Percentiles rank a stretch among this genome's conserved stretches.
Evolutionary conservation across 2,797 vertebrate genomes (phyloP).

Genomic region (Pangasius macronema): DNA sequence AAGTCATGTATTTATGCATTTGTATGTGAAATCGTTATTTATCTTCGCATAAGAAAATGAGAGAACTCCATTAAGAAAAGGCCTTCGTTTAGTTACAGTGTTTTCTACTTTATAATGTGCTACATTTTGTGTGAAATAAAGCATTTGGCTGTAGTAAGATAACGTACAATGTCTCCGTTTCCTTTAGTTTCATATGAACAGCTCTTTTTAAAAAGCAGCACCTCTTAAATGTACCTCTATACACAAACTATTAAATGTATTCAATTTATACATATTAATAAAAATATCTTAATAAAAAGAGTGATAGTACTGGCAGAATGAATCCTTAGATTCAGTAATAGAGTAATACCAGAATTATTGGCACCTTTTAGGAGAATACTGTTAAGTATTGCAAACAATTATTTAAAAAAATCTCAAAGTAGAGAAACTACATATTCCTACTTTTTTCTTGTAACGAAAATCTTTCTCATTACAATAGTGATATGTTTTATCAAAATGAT

Average conservation of each 20-base stretch:
- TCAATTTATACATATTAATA: background rate
- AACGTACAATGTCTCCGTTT: constrained; percentile 26
- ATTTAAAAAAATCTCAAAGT: background rate
- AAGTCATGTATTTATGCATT: constrained; percentile 74
- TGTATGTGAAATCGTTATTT: constrained; percentile 73
- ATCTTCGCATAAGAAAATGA: constrained; percentile 54
- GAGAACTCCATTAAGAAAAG: constrained; percentile 19
- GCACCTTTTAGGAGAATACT: background rate
- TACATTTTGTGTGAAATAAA: constrained; percentile 74
- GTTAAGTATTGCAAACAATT: background rate
- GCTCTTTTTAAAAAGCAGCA: background rate
- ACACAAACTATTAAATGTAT: background rate
- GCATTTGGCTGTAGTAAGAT: constrained; percentile 62
- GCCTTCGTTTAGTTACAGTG: constrained; percentile 64
- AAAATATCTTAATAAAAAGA: background rate
- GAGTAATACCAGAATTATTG: background rate
- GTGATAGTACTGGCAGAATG: background rate
- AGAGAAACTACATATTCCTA: background rate
- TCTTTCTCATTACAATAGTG: background rate
- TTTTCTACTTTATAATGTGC: constrained; percentile 63
- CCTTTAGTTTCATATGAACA: background rate
- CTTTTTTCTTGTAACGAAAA: background rate
- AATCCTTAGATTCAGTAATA: no score
- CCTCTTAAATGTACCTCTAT: background rate
- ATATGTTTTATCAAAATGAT: background rate